Evolutionary conservation across 1,140 invertebrate species (phyloP), one percentile per base, ranked within the genome.

Genomic region (Helicorthomorpha holstii): DNA sequence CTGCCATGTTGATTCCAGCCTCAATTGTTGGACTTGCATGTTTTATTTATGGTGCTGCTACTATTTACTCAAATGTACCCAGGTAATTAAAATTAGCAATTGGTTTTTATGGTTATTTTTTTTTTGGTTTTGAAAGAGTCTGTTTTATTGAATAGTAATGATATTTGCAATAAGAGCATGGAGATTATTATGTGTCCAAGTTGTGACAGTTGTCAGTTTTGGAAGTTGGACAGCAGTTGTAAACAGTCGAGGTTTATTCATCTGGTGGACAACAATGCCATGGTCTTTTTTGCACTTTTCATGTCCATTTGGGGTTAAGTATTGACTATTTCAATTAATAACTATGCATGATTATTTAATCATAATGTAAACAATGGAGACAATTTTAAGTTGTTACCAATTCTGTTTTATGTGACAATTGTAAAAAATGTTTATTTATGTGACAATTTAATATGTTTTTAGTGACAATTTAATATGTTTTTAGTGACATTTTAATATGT

Each of bases 231-330:
- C n/a, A 80, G 87, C 57, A 88, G 86, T 0, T 98, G 92, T 68
- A 62, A 80, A 26, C 82, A 92, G 65, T 78, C 89, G n/a, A 74
- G 77, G 60, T 72, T 90, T 14, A 91, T 89, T 0, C 94, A 95
- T 63, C 72, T 98, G 26, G 93, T 98, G 64, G 94, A 98, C 63
- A 98, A 98, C 72, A 75, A 81, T 3, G 84, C 82, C 10, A 97
- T 92, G 0, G 82, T 97, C 1, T 79, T 89, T 62, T 98, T 96
- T 69, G 85, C 94, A 27, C 78, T 90, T 43, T 88, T 97, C 62
- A 97, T 98, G 91, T 92, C 91, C 29, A 80, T 98, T 64, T 97
- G 90, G 88, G 85, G 85, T 76, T 73, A 77, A n/a, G n/a, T n/a
- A n/a, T n/a, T n/a, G n/a, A n/a, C n/a, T n/a, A n/a, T n/a, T n/a